These are phyloP conservation scores for Cryptophagus acutangulus DNA, from an alignment of 2,888 invertebrate genomes.

Conservation along the genomic window DNA sequence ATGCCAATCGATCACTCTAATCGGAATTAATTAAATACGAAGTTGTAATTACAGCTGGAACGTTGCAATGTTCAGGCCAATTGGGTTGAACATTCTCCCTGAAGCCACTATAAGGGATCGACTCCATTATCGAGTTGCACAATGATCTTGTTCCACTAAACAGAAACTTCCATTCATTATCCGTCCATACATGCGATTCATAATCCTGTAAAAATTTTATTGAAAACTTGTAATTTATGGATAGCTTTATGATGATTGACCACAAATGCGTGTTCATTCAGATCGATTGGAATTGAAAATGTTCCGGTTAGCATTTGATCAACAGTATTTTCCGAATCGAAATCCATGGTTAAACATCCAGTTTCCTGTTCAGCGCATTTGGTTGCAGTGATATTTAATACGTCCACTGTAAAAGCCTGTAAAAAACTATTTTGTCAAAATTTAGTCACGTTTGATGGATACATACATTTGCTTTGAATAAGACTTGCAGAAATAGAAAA, in stretches of 20 bases:
- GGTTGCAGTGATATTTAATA: conserved; percentile 16
- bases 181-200: conserved; percentile 14
- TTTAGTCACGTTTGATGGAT: too few relatives aligned
- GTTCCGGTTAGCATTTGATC: conserved; percentile 15
- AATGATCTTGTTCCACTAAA: conserved; percentile 16
- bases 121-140: conserved; percentile 15
- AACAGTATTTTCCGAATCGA: conserved; percentile 11
- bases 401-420: conserved; percentile 16
- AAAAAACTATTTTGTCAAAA: conserved; percentile 7
- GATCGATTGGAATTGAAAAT: conserved; percentile 12
- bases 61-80: conserved; percentile 14
- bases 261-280: conserved; percentile 12
- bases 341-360: conserved; percentile 9
- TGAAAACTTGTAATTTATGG: background rate
- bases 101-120: conserved; percentile 14
- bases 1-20: conserved; percentile 4
- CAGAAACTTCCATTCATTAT: conserved; percentile 15
- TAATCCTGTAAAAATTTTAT: conserved; percentile 8
- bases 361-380: conserved; percentile 9
- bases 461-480: too few relatives aligned
- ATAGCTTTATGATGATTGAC: conserved; percentile 12
- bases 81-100: conserved; percentile 6
- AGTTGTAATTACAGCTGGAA: conserved; percentile 14
- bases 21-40: background rate
- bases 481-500: too few relatives aligned